These are phyloP conservation scores for Nymphalis polychloros DNA, from an alignment of 2,888 invertebrate genomes.

Conservation along the genomic window DNA sequence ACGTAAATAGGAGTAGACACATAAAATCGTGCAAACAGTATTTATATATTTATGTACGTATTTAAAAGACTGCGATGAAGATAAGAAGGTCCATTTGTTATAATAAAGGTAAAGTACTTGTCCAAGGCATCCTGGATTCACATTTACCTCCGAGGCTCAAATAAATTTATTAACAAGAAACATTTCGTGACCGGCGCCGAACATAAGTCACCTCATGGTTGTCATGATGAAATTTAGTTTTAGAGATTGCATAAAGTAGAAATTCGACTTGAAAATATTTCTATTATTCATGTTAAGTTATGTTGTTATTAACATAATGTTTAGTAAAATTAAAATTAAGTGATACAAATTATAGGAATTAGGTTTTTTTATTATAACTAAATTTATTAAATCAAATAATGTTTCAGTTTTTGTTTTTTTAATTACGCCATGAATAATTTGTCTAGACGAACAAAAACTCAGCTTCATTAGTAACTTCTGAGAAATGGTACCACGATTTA, in stretches of 20 bases:
- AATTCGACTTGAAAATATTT: conserved; percentile 7
- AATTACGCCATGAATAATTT: background rate
- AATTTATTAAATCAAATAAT: background rate
- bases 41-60: too few species aligned
- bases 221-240: conserved; percentile 52
- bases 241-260: conserved; percentile 33
- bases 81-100: conserved; percentile 11
- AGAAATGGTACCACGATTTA: conserved; percentile 6
- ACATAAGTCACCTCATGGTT: conserved; percentile 48
- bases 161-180: conserved; percentile 47
- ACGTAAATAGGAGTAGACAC: too few species aligned
- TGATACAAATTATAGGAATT: too few species aligned
- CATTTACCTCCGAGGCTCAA: conserved; percentile 42
- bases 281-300: background rate
- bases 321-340: background rate
- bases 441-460: conserved; percentile 10
- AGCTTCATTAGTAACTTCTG: conserved; percentile 4
- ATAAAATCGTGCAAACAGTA: too few species aligned
- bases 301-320: background rate
- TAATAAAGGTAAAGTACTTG: conserved; percentile 35
- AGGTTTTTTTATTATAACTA: too few species aligned
- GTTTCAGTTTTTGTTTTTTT: background rate
- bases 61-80: background rate
- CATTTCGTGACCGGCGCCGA: conserved; percentile 52
- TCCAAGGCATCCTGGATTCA: conserved; percentile 38